Conservation (phyloP, 2,888 invertebrate species). For the Ormyrus labotus region DNA sequence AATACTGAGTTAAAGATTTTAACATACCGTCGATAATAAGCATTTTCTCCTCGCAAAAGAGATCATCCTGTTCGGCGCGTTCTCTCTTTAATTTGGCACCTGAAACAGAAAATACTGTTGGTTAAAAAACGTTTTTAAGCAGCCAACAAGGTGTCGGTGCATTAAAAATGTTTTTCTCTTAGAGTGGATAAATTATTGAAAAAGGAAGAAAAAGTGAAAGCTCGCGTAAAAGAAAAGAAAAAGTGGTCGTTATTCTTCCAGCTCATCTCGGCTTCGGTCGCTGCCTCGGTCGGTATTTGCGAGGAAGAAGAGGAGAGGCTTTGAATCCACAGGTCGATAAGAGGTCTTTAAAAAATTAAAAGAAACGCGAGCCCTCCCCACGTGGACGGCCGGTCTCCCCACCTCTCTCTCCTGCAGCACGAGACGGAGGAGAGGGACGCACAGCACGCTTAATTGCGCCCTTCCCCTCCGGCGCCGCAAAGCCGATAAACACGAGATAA, state of each 20-base stretch:
- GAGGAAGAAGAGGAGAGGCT: conserved; percentile 9
- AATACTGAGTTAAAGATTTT: neutral
- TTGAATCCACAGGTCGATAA: conserved; percentile 73
- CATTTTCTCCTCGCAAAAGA: conserved; percentile 75
- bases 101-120: conserved; percentile 58
- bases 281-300: neutral
- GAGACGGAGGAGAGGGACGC: conserved; percentile 5
- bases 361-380: conserved; percentile 66
- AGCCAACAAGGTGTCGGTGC: no score
- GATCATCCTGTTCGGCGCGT: conserved; percentile 72
- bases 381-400: conserved; percentile 60
- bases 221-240: no score
- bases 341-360: conserved; percentile 69
- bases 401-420: neutral
- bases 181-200: neutral
- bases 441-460: neutral
- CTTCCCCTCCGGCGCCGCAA: neutral
- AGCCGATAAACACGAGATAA: conserved; percentile 27
- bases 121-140: neutral
- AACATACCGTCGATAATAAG: conserved; percentile 73
- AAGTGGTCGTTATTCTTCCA: no score
- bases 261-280: neutral
- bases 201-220: neutral
- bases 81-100: conserved; percentile 73
- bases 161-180: conserved; percentile 1